phyloP scores from a whole-genome alignment of 2,797 vertebrate genomes.

The Hemibagrus guttatus region DNA sequence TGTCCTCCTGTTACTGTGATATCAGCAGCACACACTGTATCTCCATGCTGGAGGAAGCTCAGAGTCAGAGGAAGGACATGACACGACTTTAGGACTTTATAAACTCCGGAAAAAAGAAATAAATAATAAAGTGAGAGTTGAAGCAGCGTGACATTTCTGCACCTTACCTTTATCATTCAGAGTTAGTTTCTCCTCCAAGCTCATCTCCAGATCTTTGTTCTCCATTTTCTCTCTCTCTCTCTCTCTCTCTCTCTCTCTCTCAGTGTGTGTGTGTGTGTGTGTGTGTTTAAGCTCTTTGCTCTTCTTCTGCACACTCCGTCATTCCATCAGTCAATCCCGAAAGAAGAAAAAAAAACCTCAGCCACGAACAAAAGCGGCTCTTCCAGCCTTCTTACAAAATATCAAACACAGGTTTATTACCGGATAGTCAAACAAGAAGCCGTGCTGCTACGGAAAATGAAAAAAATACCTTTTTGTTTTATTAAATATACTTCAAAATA shows the following conservation, averaged over 20 bases:
- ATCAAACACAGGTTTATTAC: background rate
- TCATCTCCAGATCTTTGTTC: constrained; percentile 69
- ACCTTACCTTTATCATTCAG: constrained; percentile 73
- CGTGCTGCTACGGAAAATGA: background rate
- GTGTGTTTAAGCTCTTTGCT: constrained; percentile 59
- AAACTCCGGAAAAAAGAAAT: no score
- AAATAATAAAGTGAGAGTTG: background rate
- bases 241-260: constrained; percentile 1
- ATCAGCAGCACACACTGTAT: constrained; percentile 31
- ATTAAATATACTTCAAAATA: background rate
- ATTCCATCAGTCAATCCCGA: constrained; percentile 71
- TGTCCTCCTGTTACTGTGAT: background rate
- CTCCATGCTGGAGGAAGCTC: background rate
- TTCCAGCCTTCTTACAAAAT: background rate
- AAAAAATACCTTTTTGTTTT: fast-evolving
- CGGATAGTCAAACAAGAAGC: background rate
- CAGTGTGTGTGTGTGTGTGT: constrained; percentile 33
- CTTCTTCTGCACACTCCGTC: constrained; percentile 67
- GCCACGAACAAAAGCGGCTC: constrained; percentile 4
- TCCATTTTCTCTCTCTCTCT: constrained; percentile 65
- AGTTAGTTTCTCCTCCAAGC: constrained; percentile 73
- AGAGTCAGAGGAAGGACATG: background rate
- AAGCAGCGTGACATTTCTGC: background rate
- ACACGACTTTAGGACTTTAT: background rate
- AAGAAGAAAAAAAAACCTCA: constrained; percentile 46